Evolutionary conservation across 2,888 invertebrate species (phyloP), one percentile per base, ranked within the genome.

Genomic region (Eugnorisma glareosa): DNA sequence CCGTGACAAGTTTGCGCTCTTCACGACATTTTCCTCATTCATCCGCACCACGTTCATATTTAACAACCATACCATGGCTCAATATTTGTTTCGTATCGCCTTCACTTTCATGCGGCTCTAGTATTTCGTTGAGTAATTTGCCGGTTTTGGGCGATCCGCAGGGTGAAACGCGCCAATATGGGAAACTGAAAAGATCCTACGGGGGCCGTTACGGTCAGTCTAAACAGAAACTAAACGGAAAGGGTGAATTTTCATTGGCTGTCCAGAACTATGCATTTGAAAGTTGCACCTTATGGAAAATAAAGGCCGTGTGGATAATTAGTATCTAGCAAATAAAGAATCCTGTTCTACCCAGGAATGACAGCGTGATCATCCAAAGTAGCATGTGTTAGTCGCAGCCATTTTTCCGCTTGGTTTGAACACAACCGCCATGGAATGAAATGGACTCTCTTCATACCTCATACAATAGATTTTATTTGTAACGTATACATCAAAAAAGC

Each of bases 21-120:
- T 35, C 21, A 35, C 61, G 35, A 35, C 28, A 21, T 59, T 31
- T 59, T 59, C 31, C 59, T 59, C 57, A 15, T 57, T 59, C 57
- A 59, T 2, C 31, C 18, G 2, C 28, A 31, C 8, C 57, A 24
- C 24, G 24, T 15, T 5, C 28, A 18, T 45, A 45, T 40, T 40
- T 21, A 18, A 48, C 28, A n/a, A n/a, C 31, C 18, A 59, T 31
- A 59, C 59, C 18, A 4, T 21, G 10, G 6, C 61, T 21, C 21
- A 35, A 59, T 10, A 31, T 31, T 31, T 59, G 31, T 21, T 21
- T 5, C 35, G 61, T 10, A 24, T 28, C n/a, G 8, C 21, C 45
- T 40, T 35, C 24, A 10, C 11, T 48, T 75, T 75, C 18, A 63
- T 79, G 75, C 21, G n/a, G 28, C 21, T 75, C 45, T 79, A 63